Percentiles rank a stretch among this genome's conserved stretches.
phyloP scores from a whole-genome alignment of 2,888 invertebrate species.

The Augochlorella aurata region DNA sequence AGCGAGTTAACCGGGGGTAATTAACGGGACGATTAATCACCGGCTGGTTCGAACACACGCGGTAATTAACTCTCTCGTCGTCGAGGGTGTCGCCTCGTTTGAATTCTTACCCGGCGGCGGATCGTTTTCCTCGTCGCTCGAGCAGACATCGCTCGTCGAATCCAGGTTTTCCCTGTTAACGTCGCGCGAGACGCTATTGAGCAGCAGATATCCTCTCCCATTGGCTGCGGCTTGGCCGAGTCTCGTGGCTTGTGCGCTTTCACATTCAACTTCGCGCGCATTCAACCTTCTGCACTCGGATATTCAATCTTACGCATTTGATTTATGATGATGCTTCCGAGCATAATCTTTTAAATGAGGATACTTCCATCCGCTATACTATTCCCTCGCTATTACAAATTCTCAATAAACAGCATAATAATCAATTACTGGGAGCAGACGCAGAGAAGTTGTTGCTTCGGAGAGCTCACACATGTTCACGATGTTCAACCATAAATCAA shows the following conservation, averaged over 20 bases:
- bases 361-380: too few relatives aligned
- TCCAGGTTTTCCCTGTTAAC: background rate
- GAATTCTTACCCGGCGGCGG: conserved; percentile 8
- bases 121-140: background rate
- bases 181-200: background rate
- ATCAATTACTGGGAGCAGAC: too few relatives aligned
- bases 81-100: background rate
- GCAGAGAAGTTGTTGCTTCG: too few relatives aligned
- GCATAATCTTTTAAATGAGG: too few relatives aligned
- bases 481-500: too few relatives aligned
- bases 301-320: too few relatives aligned
- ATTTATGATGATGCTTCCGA: too few relatives aligned
- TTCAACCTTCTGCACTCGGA: too few relatives aligned
- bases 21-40: conserved; percentile 64
- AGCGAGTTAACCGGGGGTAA: conserved; percentile 52
- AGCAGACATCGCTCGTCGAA: conserved; percentile 1
- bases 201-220: background rate
- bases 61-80: conserved; percentile 39
- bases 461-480: too few relatives aligned
- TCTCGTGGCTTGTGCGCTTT: background rate
- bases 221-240: background rate
- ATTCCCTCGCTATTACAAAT: too few relatives aligned
- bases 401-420: too few relatives aligned
- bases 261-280: too few relatives aligned
- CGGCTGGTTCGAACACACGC: conserved; percentile 43